phyloP scores from a whole-genome alignment of 2,113 vertebrate species.

The Hemibagrus wyckioides region DNA sequence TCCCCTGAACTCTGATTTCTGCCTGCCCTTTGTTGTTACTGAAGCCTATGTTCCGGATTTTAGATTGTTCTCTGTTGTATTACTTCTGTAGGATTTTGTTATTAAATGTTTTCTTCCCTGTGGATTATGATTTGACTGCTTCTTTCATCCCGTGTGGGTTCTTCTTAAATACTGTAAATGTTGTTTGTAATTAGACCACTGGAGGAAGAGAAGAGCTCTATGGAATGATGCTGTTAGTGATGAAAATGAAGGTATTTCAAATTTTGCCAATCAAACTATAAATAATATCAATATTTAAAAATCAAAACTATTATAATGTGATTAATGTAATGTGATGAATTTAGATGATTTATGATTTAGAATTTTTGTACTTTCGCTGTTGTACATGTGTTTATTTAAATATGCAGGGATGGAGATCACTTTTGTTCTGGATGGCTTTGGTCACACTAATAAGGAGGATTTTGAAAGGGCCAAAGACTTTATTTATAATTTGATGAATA shows the following conservation, averaged over 20 bases:
- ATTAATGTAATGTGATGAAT: no score
- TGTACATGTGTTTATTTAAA: conserved; percentile 18
- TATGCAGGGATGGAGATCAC: conserved; percentile 47
- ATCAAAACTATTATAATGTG: no score
- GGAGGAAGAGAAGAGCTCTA: conserved; percentile 35
- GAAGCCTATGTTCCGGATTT: no score
- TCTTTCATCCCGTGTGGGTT: no score
- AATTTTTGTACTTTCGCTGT: no score
- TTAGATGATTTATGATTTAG: no score
- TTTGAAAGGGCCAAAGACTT: conserved; percentile 79
- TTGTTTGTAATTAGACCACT: conserved; percentile 5
- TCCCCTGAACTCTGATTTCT: no score
- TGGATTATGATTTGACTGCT: no score
- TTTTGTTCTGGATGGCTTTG: conserved; percentile 62
- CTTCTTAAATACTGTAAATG: background rate
- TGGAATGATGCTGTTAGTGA: background rate
- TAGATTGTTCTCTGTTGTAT: no score
- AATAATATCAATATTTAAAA: background rate
- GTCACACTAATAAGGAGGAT: conserved; percentile 67
- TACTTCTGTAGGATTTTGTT: no score
- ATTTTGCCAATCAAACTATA: background rate
- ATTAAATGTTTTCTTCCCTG: no score
- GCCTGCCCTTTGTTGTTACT: no score
- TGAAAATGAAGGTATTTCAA: conserved; percentile 29
- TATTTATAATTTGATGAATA: conserved; percentile 71